phyloP scores from a whole-genome alignment of 2,113 vertebrate species.

The Etheostoma cragini region DNA sequence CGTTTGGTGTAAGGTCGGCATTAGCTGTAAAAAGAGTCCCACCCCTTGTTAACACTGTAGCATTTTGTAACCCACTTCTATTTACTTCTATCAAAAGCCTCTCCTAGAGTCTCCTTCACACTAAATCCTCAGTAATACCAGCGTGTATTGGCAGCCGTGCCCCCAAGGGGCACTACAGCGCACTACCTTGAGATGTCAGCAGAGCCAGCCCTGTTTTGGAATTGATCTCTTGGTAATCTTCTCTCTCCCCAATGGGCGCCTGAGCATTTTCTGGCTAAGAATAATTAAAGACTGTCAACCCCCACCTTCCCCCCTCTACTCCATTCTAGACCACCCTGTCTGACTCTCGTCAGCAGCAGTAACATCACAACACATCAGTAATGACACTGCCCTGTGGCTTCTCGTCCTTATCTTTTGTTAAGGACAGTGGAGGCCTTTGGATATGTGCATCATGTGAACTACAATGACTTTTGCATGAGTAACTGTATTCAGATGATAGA shows the following conservation, averaged over 20 bases:
- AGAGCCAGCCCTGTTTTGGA: slow-evolving; percentile 39
- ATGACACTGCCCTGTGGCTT: slow-evolving; percentile 27
- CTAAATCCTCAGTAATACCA: slow-evolving; percentile 46
- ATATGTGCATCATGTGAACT: slow-evolving; percentile 26
- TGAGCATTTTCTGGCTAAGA: slow-evolving; percentile 49
- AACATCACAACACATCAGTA: slow-evolving; percentile 28
- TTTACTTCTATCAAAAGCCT: slow-evolving; percentile 25
- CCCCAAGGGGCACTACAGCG: slow-evolving; percentile 41
- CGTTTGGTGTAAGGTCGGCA: too few species aligned
- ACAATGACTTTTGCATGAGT: neutral
- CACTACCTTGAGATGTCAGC: slow-evolving; percentile 72
- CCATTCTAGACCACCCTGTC: neutral
- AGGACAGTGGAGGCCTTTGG: slow-evolving; percentile 37
- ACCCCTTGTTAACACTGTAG: neutral
- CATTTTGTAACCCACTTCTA: slow-evolving; percentile 35
- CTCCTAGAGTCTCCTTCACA: slow-evolving; percentile 46
- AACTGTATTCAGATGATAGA: slow-evolving; percentile 5
- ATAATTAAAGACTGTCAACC: slow-evolving; percentile 60
- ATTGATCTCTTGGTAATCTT: slow-evolving; percentile 77
- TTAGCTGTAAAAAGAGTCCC: neutral
- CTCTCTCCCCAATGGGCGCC: slow-evolving; percentile 37
- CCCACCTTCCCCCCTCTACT: neutral
- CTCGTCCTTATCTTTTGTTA: slow-evolving; percentile 29
- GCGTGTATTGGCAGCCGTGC: slow-evolving; percentile 41
- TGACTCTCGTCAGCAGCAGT: neutral